Base-by-base conservation (phyloP, 2,797 vertebrate species). In the Gambelia wislizenii region DNA sequence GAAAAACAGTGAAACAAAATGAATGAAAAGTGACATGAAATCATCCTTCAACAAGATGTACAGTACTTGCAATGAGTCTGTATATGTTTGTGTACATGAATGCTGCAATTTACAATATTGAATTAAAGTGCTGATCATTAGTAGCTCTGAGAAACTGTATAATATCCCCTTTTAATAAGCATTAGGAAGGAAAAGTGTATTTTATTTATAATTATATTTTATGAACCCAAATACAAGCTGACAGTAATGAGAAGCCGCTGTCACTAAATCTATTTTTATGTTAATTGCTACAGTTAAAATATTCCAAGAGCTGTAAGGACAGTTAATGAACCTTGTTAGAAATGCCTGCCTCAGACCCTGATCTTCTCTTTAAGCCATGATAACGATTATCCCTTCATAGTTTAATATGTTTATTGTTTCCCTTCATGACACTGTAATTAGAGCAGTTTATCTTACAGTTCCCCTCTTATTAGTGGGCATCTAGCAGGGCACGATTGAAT, bases 291-390 rank as follows among this genome's bases (percentile, higher is more conserved):
- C 93, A 92, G 95, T 96, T 93, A 94, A 95, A 94, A 94, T 94
- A 95, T 93, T 94, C 89, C 92, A 91, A 92, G 92, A 95, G 92
- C 91, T 94, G 86, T 88, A 90, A 95, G 93, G 89, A 78, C 97
- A 96, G 95, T 95, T 97, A 97, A 97, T 96, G 97, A 97, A 95
- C 94, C 95, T 95, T 96, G 94, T 96, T 96, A 95, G 93, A 95
- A 96, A 94, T 92, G 95, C 87, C 92, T 95, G 92, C 91, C 92
- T 96, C 92, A 90, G 90, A 94, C 91, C 90, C 82, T 90, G 91
- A 89, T 95, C 91, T 93, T 75, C 87, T 93, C 56, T 93, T 94
- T 94, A 95, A 93, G 87, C n/a, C 77, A 42, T 86, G 67, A 83
- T 88, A 94, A 95, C 92, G 91, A 95, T 95, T 91, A 81, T 93